These are phyloP conservation scores for Patella vulgata DNA, from an alignment of 1,140 invertebrate genomes.

Conservation along the genomic window DNA sequence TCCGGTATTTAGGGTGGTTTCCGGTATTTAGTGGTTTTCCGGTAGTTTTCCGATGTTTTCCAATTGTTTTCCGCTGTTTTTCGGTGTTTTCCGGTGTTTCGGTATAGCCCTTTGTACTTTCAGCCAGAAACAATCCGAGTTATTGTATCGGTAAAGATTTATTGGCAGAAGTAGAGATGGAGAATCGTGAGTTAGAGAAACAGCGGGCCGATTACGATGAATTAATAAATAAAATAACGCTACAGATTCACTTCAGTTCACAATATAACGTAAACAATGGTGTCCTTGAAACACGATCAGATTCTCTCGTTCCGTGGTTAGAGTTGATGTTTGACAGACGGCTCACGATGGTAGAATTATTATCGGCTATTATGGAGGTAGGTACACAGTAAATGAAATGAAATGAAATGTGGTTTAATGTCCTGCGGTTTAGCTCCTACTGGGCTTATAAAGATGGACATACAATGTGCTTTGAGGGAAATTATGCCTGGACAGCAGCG, in stretches of 20 bases:
- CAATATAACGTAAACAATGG: not conserved
- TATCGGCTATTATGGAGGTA: slow-evolving; percentile 8
- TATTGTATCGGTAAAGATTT: slow-evolving; percentile 39
- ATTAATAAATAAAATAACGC: not conserved
- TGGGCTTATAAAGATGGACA: no score
- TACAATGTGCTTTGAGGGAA: no score
- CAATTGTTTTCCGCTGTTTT: no score
- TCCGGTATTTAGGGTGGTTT: no score
- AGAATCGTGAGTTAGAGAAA: slow-evolving; percentile 46
- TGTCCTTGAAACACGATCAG: no score
- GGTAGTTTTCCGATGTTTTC: no score
- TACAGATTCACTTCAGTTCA: not conserved
- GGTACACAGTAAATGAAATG: slow-evolving; percentile 15
- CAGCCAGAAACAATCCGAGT: slow-evolving; percentile 32
- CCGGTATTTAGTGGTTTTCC: no score
- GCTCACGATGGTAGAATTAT: slow-evolving; percentile 1
- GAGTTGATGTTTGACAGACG: slow-evolving; percentile 21
- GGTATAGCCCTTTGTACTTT: no score
- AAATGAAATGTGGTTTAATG: not conserved
- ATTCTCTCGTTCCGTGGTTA: not conserved
- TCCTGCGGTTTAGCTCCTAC: no score
- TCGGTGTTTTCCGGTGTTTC: no score
- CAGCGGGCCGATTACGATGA: slow-evolving; percentile 37
- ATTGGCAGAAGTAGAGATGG: slow-evolving; percentile 31
- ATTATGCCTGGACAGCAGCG: no score